These are phyloP conservation scores for Natator depressus DNA, from an alignment of 2,113 vertebrate species.

Conservation along the genomic window DNA sequence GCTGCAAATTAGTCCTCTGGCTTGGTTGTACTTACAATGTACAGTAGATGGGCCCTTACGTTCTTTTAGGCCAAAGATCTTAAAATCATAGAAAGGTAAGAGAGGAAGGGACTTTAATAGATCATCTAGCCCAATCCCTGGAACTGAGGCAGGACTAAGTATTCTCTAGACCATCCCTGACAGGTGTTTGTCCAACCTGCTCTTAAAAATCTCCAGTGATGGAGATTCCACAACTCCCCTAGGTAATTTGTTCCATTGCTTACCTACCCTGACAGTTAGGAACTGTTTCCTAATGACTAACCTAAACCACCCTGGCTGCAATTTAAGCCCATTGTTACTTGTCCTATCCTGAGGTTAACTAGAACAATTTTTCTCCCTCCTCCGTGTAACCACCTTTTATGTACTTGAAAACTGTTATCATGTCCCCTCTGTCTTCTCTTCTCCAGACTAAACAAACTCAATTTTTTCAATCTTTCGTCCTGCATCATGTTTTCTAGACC, in stretches of 20 bases:
- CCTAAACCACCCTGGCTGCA: neutral
- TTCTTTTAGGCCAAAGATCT: rapidly evolving
- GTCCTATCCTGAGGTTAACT: too few species aligned
- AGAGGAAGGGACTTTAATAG: too few species aligned
- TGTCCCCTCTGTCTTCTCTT: neutral
- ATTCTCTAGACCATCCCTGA: too few species aligned
- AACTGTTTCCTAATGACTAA: neutral
- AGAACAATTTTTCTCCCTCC: neutral
- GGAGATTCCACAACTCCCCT: too few species aligned
- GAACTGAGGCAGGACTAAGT: too few species aligned
- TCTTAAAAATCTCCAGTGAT: too few species aligned
- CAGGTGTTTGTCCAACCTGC: too few species aligned
- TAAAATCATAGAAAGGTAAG: too few species aligned
- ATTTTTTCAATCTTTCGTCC: neutral
- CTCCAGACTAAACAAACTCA: neutral
- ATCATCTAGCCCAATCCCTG: too few species aligned
- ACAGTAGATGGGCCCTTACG: rapidly evolving
- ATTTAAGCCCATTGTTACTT: neutral
- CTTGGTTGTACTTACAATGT: rapidly evolving
- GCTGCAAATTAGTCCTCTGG: neutral
- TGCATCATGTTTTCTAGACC: neutral
- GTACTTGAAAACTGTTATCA: neutral
- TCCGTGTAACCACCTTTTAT: neutral
- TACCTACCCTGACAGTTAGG: neutral
- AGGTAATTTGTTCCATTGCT: neutral